Conservation (phyloP, 2,113 vertebrate species). For the Caretta caretta region DNA sequence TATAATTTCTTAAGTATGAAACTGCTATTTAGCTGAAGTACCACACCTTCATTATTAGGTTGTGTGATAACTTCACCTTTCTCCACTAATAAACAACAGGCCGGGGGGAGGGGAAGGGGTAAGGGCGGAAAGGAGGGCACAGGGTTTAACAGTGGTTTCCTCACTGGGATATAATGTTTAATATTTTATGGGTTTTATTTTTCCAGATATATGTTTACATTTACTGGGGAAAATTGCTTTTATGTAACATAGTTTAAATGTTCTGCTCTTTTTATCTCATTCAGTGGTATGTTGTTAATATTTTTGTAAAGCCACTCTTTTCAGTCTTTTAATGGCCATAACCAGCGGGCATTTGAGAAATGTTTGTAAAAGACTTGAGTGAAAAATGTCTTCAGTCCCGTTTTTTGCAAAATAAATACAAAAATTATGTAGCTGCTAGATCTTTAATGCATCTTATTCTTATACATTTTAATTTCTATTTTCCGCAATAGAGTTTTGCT, state of each 20-base stretch:
- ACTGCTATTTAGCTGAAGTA: slow-evolving; percentile 4
- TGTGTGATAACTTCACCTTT: not conserved
- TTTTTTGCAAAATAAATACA: not conserved
- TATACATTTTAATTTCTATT: not conserved
- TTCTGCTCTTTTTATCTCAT: slow-evolving; percentile 1
- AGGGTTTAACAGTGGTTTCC: slow-evolving; percentile 19
- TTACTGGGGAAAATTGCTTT: not conserved
- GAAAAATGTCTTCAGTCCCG: slow-evolving; percentile 40
- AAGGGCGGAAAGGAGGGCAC: not conserved
- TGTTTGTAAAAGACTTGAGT: slow-evolving; percentile 39
- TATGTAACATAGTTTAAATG: not conserved
- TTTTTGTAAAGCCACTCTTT: slow-evolving; percentile 32
- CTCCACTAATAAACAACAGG: slow-evolving; percentile 28
- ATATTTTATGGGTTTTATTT: not conserved
- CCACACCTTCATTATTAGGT: not conserved
- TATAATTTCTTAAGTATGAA: slow-evolving; percentile 27
- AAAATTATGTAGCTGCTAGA: not conserved
- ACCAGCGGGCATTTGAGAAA: slow-evolving; percentile 10
- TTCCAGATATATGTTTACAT: not conserved
- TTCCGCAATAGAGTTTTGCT: not conserved
- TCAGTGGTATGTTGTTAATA: not conserved
- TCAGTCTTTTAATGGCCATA: slow-evolving; percentile 47
- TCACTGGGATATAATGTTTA: not conserved
- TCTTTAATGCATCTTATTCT: not conserved
- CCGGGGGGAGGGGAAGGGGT: rapidly evolving